These are phyloP conservation scores for Bradysia coprophila DNA, from an alignment of 1,140 invertebrate species.

Conservation along the genomic window DNA sequence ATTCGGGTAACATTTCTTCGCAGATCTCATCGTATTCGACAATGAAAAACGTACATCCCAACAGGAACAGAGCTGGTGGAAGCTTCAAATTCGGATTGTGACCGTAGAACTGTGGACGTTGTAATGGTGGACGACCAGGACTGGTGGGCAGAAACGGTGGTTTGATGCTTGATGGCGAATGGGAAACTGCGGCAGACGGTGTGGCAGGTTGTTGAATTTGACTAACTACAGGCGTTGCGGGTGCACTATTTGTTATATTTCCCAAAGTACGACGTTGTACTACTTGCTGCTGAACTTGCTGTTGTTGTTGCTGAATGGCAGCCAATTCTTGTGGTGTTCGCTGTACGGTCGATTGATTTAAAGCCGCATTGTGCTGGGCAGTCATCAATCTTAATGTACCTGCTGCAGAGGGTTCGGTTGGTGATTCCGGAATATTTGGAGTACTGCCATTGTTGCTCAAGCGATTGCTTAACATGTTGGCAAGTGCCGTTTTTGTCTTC, in stretches of 20 bases:
- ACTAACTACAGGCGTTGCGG: constrained; percentile 10
- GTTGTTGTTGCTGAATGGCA: constrained; percentile 16
- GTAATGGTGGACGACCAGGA: constrained; percentile 28
- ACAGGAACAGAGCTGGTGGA: constrained; percentile 68
- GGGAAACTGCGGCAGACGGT: constrained; percentile 7
- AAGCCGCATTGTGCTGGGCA: constrained; percentile 50
- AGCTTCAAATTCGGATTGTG: constrained; percentile 75
- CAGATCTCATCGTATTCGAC: constrained; percentile 45
- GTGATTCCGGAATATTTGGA: constrained; percentile 18
- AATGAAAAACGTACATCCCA: constrained; percentile 84
- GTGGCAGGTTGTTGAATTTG: constrained; percentile 5
- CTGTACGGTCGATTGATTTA: constrained; percentile 13
- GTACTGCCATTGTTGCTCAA: constrained; percentile 37
- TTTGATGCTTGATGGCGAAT: constrained; percentile 7
- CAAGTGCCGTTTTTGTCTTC: constrained; percentile 87
- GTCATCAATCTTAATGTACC: constrained; percentile 60
- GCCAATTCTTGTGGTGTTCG: constrained; percentile 21
- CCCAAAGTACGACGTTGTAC: constrained; percentile 23
- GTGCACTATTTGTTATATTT: constrained; percentile 28
- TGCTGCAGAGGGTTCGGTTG: constrained; percentile 41
- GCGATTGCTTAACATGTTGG: constrained; percentile 82
- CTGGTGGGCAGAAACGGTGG: constrained; percentile 6
- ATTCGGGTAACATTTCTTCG: constrained; percentile 42
- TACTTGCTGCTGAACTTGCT: constrained; percentile 10
- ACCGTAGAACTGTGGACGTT: constrained; percentile 58